Percentiles rank a stretch among this genome's conserved stretches.
These are phyloP conservation scores for Sisyra terminalis DNA, from an alignment of 2,888 invertebrate genomes.

Conservation along the genomic window DNA sequence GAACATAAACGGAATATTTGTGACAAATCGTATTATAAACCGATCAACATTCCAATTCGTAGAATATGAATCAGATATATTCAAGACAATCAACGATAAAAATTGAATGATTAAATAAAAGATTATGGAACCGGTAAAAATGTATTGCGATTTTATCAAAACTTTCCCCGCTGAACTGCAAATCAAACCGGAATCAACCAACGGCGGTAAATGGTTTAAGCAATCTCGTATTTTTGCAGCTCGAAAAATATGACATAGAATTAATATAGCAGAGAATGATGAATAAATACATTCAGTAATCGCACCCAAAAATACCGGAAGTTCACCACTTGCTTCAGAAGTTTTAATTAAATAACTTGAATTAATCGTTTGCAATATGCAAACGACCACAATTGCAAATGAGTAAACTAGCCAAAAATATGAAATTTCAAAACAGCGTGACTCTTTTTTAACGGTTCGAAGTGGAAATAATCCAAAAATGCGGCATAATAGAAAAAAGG, in stretches of 20 bases:
- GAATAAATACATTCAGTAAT: constrained; percentile 4
- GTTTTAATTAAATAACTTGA: constrained; percentile 14
- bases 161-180: constrained; percentile 19
- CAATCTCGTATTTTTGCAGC: constrained; percentile 18
- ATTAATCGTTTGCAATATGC: constrained; percentile 15
- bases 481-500: constrained; percentile 16
- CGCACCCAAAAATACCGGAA: constrained; percentile 1
- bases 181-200: constrained; percentile 20
- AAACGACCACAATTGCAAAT: constrained; percentile 13
- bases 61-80: constrained; percentile 17
- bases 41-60: constrained; percentile 16
- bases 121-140: constrained; percentile 14
- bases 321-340: background rate
- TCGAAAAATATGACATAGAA: constrained; percentile 16
- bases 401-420: constrained; percentile 19
- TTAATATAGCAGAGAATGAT: constrained; percentile 12
- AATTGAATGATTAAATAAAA: constrained; percentile 14
- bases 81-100: constrained; percentile 16
- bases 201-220: constrained; percentile 17
- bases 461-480: constrained; percentile 22
- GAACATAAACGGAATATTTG: constrained; percentile 20
- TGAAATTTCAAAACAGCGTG: constrained; percentile 20
- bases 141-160: constrained; percentile 15
- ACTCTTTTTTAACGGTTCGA: constrained; percentile 17
- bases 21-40: constrained; percentile 18